Conservation (phyloP, 2,113 vertebrate species). For the Eulacestoma nigropectus region DNA sequence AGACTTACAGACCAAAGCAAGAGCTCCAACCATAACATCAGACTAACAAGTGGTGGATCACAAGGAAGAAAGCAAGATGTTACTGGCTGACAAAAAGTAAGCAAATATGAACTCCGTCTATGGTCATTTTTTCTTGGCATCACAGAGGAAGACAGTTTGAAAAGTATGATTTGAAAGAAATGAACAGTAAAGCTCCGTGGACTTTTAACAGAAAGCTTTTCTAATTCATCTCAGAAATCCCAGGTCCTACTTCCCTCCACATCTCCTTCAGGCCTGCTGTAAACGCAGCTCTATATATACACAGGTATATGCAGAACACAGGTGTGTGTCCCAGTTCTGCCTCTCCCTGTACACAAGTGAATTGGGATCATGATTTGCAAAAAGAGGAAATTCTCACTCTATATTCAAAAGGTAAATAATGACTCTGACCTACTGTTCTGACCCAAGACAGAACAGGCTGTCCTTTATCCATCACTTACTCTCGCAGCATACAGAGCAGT, state of each 20-base stretch:
- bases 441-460: constrained; percentile 12
- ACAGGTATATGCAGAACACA: background rate
- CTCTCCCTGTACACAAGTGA: background rate
- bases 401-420: constrained; percentile 33
- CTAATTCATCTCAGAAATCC: background rate
- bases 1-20: background rate
- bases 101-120: background rate
- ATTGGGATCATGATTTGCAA: background rate
- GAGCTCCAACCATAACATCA: background rate
- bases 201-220: background rate
- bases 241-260: background rate
- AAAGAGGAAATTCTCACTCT: background rate
- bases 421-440: constrained; percentile 40
- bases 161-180: background rate
- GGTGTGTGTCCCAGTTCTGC: background rate
- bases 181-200: background rate
- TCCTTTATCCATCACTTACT: constrained; percentile 27
- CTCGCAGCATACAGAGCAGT: background rate
- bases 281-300: background rate
- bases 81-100: background rate
- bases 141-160: background rate
- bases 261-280: background rate
- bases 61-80: background rate
- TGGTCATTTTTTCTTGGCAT: background rate
- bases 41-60: background rate